Evolutionary conservation across 2,888 invertebrate species (phyloP).

Genomic region (Idaea dimidiata): DNA sequence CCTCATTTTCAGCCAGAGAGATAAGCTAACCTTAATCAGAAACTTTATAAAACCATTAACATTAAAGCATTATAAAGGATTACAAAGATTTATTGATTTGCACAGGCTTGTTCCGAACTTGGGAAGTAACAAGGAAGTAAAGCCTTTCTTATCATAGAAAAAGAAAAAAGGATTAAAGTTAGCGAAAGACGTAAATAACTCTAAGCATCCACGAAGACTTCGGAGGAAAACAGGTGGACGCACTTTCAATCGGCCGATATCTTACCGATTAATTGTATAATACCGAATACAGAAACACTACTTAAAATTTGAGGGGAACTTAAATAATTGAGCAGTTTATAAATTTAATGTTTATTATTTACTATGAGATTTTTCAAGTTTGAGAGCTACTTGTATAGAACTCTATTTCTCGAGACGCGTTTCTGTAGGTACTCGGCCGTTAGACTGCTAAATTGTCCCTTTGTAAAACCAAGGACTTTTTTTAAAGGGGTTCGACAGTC

Average conservation of each 20-base stretch:
- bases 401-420: too few relatives aligned
- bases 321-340: too few relatives aligned
- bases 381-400: too few relatives aligned
- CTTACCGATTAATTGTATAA: neutral
- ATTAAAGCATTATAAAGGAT: slow-evolving; percentile 1
- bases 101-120: slow-evolving; percentile 29
- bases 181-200: slow-evolving; percentile 52
- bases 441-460: too few relatives aligned
- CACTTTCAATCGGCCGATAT: neutral
- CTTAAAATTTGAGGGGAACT: too few relatives aligned
- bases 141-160: slow-evolving; percentile 43
- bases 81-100: slow-evolving; percentile 16
- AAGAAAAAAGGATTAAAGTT: slow-evolving; percentile 46
- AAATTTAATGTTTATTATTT: too few relatives aligned
- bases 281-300: too few relatives aligned
- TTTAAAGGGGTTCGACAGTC: too few relatives aligned
- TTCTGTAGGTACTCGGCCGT: too few relatives aligned
- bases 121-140: slow-evolving; percentile 30
- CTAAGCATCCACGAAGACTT: slow-evolving; percentile 22
- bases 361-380: too few relatives aligned
- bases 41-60: neutral
- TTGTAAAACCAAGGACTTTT: too few relatives aligned
- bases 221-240: neutral
- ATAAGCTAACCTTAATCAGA: neutral
- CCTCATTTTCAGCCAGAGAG: neutral